A percentile compares a stretch with the other conserved stretches of the same genome.
Evolutionary conservation across 1,140 invertebrate species (phyloP).

Genomic region (Riptortus pedestris): DNA sequence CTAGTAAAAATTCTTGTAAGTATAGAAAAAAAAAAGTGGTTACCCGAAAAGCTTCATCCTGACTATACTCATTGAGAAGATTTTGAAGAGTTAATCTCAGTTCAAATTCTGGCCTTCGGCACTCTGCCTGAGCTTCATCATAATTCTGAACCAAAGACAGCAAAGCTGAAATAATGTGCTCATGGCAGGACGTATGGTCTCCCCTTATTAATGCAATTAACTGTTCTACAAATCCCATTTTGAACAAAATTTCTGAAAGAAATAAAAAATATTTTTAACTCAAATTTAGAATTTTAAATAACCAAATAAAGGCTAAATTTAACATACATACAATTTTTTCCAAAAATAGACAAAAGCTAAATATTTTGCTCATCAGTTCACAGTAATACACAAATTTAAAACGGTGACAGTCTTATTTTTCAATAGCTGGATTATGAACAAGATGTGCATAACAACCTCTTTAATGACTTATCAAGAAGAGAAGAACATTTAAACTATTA

Average conservation of each 20-base stretch:
- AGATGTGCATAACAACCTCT: too few relatives aligned
- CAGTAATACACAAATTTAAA: too few relatives aligned
- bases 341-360: too few relatives aligned
- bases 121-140: slow-evolving; percentile 15
- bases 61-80: slow-evolving; percentile 6
- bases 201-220: neutral
- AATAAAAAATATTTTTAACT: neutral
- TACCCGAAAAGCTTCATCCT: slow-evolving; percentile 18
- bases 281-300: neutral
- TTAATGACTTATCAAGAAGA: too few relatives aligned
- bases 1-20: too few relatives aligned
- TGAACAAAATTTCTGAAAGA: slow-evolving; percentile 19
- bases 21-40: too few relatives aligned
- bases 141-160: slow-evolving; percentile 13
- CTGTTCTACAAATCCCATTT: slow-evolving; percentile 22
- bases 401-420: too few relatives aligned
- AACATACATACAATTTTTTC: too few relatives aligned
- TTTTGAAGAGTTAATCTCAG: neutral
- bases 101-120: slow-evolving; percentile 5
- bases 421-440: too few relatives aligned
- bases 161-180: slow-evolving; percentile 5
- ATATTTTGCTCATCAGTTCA: too few relatives aligned
- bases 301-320: too few relatives aligned
- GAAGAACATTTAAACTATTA: too few relatives aligned
- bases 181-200: slow-evolving; percentile 1